Percentiles rank a stretch among this genome's conserved stretches.
Evolutionary conservation across 2,113 vertebrate genomes (phyloP).

Genomic region (Hypomesus transpacificus): DNA sequence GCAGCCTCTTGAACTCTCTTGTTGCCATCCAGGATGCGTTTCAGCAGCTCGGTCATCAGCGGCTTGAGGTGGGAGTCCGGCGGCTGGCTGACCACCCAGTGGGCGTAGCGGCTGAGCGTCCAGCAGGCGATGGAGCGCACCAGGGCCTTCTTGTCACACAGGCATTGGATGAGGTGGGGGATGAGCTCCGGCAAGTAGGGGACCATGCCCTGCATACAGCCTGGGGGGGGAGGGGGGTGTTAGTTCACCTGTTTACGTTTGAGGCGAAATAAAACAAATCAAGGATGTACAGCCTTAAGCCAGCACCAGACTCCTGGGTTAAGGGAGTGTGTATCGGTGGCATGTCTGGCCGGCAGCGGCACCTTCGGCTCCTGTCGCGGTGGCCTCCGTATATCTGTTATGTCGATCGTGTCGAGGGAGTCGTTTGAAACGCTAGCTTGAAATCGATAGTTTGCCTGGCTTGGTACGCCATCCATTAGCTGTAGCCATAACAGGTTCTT

Average conservation of each 20-base stretch:
- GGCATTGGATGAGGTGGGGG: constrained; percentile 88
- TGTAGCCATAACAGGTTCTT: background rate
- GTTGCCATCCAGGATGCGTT: constrained; percentile 91
- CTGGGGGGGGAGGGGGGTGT: constrained; percentile 47
- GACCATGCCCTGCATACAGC: constrained; percentile 97
- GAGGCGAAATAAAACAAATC: background rate
- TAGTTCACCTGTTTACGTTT: background rate
- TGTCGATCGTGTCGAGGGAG: too few species aligned
- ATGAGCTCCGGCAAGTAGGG: constrained; percentile 91
- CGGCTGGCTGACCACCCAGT: constrained; percentile 95
- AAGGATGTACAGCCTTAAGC: too few species aligned
- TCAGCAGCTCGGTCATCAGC: constrained; percentile 92
- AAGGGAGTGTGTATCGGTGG: too few species aligned
- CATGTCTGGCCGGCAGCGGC: too few species aligned
- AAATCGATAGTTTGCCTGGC: background rate
- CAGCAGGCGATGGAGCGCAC: constrained; percentile 94
- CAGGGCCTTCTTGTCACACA: constrained; percentile 89
- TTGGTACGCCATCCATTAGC: background rate
- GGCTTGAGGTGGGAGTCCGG: constrained; percentile 91
- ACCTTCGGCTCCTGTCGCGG: too few species aligned
- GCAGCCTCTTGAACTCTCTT: constrained; percentile 94
- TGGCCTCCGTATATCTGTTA: too few species aligned
- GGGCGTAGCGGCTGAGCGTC: constrained; percentile 95
- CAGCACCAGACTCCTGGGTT: too few species aligned
- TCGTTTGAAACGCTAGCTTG: too few species aligned